phyloP scores from a whole-genome alignment of 2,113 vertebrate genomes.

The Rhodinocichla rosea region DNA sequence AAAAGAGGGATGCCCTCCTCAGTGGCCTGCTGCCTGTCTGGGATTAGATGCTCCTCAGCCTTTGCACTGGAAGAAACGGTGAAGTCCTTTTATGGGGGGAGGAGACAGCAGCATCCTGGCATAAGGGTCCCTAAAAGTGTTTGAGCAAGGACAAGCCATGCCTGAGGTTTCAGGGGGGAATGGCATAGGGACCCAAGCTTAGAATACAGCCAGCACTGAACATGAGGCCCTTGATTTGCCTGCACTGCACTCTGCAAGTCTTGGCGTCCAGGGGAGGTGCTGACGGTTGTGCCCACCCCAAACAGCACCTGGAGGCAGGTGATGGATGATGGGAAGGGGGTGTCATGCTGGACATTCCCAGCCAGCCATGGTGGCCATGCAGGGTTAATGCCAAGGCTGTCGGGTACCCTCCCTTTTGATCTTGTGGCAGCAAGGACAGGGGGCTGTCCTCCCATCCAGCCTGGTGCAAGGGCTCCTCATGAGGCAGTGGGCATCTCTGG shows the following conservation, averaged over 20 bases:
- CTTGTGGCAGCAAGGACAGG: neutral
- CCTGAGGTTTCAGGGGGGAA: neutral
- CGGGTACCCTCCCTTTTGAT: neutral
- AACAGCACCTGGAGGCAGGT: neutral
- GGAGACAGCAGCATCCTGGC: neutral
- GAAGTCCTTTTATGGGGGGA: neutral
- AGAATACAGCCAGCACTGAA: neutral
- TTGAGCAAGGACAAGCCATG: neutral
- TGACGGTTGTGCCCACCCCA: accelerated
- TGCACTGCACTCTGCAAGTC: neutral
- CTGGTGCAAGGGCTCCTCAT: neutral
- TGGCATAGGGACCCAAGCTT: neutral
- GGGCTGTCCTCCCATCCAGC: neutral
- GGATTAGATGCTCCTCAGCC: neutral
- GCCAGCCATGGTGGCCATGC: accelerated
- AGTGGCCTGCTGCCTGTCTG: neutral
- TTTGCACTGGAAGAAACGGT: neutral
- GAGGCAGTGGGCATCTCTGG: neutral
- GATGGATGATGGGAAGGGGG: accelerated
- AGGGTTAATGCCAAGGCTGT: neutral
- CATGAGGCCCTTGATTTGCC: accelerated
- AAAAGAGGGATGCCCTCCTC: neutral
- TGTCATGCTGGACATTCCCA: neutral
- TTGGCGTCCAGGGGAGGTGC: neutral
- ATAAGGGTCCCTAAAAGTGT: neutral